Evolutionary conservation across 2,113 vertebrate genomes (phyloP).

Genomic region (Electrona antarctica): DNA sequence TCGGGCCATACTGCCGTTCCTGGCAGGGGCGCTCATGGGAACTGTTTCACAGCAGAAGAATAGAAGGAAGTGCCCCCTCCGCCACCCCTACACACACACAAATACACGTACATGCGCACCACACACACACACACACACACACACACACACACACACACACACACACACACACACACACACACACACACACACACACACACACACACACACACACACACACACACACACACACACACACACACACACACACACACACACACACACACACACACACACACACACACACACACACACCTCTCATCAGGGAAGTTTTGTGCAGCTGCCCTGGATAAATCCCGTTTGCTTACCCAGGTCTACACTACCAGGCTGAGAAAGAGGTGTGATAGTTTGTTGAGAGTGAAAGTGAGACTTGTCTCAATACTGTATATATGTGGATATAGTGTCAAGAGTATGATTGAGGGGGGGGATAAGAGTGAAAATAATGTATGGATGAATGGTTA

Average conservation of each 20-base stretch:
- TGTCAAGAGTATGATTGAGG: no score
- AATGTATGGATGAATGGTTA: no score
- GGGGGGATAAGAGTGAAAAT: no score
- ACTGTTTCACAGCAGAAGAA: conserved; percentile 91
- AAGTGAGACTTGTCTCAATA: no score
- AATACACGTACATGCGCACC: no score
- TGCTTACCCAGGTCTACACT: conserved; percentile 86
- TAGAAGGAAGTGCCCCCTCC: conserved; percentile 96
- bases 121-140: no score
- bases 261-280: not conserved
- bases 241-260: no score
- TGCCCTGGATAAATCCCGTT: conserved; percentile 86
- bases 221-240: no score
- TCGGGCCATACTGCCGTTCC: conserved; percentile 83
- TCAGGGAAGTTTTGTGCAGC: conserved; percentile 82
- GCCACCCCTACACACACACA: conserved; percentile 40
- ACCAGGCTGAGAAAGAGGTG: not conserved
- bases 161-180: conserved; percentile 63
- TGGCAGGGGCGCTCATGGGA: conserved; percentile 92
- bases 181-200: conserved; percentile 77
- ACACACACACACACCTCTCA: conserved; percentile 78
- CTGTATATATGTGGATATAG: no score
- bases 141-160: no score
- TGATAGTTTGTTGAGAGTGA: no score
- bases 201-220: conserved; percentile 45